Evolutionary conservation across 2,888 invertebrate genomes (phyloP).

Genomic region (Melieria picta): DNA sequence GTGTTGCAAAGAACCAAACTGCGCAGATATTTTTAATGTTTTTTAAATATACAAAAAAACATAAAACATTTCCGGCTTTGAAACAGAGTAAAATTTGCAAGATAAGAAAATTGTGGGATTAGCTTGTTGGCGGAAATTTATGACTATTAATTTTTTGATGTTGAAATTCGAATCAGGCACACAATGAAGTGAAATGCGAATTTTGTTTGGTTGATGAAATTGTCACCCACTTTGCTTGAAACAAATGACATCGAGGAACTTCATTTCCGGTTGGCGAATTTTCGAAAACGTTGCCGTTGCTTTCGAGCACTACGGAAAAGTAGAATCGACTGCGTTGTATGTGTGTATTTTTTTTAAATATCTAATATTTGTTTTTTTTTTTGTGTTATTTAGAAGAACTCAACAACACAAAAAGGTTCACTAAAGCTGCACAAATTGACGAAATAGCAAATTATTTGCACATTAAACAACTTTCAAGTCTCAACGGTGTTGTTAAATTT

Average conservation of each 20-base stretch:
- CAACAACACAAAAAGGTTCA: constrained; percentile 22
- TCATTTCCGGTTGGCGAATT: constrained; percentile 44
- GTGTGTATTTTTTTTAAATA: no score
- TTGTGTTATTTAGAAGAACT: not conserved
- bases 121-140: not conserved
- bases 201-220: not conserved
- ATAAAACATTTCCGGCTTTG: no score
- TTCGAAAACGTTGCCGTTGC: not conserved
- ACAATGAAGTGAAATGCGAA: not conserved
- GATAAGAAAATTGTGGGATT: not conserved
- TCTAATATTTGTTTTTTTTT: no score
- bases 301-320: not conserved
- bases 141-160: constrained; percentile 1
- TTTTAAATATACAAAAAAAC: no score
- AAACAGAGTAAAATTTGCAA: not conserved
- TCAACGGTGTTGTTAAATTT: no score
- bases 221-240: constrained; percentile 56
- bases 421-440: constrained; percentile 45
- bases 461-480: constrained; percentile 40
- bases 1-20: constrained; percentile 9
- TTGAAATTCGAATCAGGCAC: not conserved
- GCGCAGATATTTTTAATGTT: no score
- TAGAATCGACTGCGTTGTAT: no score
- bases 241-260: constrained; percentile 54
- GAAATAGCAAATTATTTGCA: constrained; percentile 42